Evolutionary conservation across 2,888 invertebrate genomes (phyloP).

Genomic region (Parnassius orleans): DNA sequence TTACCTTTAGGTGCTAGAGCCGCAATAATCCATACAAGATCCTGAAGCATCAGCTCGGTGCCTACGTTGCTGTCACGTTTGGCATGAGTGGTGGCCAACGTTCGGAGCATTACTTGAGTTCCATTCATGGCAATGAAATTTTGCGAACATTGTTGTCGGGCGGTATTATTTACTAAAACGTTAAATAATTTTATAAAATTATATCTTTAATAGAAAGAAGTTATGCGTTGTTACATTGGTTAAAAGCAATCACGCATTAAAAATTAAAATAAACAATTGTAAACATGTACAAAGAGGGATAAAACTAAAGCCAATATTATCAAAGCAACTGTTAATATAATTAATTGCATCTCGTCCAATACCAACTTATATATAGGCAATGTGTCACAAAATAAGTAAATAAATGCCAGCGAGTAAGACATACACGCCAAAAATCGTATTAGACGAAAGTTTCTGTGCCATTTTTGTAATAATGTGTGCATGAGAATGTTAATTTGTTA

Average conservation of each 20-base stretch:
- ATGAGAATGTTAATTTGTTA: conserved; percentile 15
- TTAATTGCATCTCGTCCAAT: too few species aligned
- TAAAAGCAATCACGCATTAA: too few species aligned
- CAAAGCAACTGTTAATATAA: too few species aligned
- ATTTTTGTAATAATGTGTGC: conserved; percentile 3
- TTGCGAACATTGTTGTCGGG: conserved; percentile 74
- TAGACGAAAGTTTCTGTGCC: conserved; percentile 14
- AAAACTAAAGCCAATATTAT: too few species aligned
- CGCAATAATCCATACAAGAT: conserved; percentile 82
- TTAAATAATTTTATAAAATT: neutral
- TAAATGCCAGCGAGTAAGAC: too few species aligned
- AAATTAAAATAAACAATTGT: too few species aligned
- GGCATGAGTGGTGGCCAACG: conserved; percentile 73
- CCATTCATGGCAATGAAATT: conserved; percentile 79
- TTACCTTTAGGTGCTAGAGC: conserved; percentile 80
- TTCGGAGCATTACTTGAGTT: conserved; percentile 79
- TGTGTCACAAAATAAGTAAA: too few species aligned
- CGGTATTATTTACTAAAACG: conserved; percentile 76
- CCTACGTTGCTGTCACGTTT: conserved; percentile 75
- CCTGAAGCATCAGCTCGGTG: conserved; percentile 78
- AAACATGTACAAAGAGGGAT: too few species aligned
- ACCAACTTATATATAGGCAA: too few species aligned
- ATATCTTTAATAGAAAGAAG: too few species aligned
- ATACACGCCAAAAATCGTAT: neutral
- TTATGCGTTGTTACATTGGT: too few species aligned